Evolutionary conservation across 2,888 invertebrate species (phyloP).

Genomic region (Oscheius sp.): DNA sequence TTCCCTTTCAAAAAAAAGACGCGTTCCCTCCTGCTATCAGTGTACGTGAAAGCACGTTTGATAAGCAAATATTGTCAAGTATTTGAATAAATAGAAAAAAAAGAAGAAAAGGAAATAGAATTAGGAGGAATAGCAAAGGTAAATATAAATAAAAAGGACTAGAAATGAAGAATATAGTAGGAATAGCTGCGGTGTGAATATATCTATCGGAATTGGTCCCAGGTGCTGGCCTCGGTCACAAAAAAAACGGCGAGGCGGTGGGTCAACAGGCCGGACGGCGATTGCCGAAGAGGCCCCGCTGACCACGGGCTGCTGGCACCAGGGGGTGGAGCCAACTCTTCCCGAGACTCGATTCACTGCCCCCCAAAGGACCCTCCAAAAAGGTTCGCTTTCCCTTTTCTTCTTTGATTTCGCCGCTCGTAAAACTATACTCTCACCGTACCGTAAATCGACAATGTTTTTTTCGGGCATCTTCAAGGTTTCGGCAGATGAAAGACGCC

Average conservation of each 20-base stretch:
- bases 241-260: slow-evolving; percentile 20
- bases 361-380: background rate
- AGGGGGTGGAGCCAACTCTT: slow-evolving; percentile 5
- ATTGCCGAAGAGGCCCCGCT: slow-evolving; percentile 30
- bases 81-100: background rate
- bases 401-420: background rate
- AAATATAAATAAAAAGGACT: slow-evolving; percentile 1
- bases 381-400: background rate
- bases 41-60: too few relatives aligned
- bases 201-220: slow-evolving; percentile 10
- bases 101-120: background rate
- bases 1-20: too few relatives aligned
- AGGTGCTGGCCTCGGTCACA: slow-evolving; percentile 21
- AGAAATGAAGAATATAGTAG: background rate
- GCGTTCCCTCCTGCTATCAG: too few relatives aligned
- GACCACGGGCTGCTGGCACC: slow-evolving; percentile 10
- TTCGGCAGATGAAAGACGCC: background rate
- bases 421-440: background rate
- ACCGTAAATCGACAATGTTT: background rate
- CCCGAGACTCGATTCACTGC: background rate
- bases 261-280: slow-evolving; percentile 31
- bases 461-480: background rate
- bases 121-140: background rate
- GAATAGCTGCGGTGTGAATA: background rate
- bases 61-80: background rate